Base-by-base conservation (phyloP, 2,113 vertebrate genomes). In the Chelonoidis abingdonii region DNA sequence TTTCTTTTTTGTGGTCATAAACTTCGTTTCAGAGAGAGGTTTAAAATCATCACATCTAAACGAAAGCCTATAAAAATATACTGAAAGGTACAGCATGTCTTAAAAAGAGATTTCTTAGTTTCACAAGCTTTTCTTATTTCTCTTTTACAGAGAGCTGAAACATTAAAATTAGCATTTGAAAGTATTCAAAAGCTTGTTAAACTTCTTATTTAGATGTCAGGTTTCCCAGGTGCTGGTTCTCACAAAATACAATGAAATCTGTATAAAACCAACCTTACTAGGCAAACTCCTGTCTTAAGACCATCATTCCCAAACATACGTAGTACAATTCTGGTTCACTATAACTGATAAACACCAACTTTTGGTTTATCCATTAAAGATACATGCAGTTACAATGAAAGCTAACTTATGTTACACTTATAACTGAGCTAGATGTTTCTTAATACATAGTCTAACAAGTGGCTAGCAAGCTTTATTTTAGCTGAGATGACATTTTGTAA, bases 161-260 rank as follows among this genome's bases (percentile, higher is more conserved):
- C 97, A 98, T 98, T 98, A 98, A 98, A 98, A 98, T 98, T 98
- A 98, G 98, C 96, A 98, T 98, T 98, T 98, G 98, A 98, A 98
- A 99, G 97, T 97, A 98, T 98, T 98, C 95, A 97, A 97, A 98
- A 98, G 93, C 92, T 95, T 92, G 91, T 96, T 97, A 92, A 98
- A 96, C 93, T 97, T 57, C 91, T 94, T 97, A 89, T 96, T 97
- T 96, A 96, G 92, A 82, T 93, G 93, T 93, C 96, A 92, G 85
- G 95, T 91, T 97, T 84, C 95, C 98, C 97, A 98, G 98, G 98
- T 98, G 98, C 92, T 35, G 93, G 95, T 95, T 93, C 92, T 95
- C 94, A 92, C 93, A 88, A 98, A 94, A 94, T 80, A 97, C 92
- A 97, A n/a, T 69, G 89, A 98, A 97, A 97, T 92, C 59, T 84